Percentiles rank a stretch among this genome's conserved stretches.
Evolutionary conservation across 2,888 invertebrate genomes (phyloP).

Genomic region (Himalopsyche tibetana): DNA sequence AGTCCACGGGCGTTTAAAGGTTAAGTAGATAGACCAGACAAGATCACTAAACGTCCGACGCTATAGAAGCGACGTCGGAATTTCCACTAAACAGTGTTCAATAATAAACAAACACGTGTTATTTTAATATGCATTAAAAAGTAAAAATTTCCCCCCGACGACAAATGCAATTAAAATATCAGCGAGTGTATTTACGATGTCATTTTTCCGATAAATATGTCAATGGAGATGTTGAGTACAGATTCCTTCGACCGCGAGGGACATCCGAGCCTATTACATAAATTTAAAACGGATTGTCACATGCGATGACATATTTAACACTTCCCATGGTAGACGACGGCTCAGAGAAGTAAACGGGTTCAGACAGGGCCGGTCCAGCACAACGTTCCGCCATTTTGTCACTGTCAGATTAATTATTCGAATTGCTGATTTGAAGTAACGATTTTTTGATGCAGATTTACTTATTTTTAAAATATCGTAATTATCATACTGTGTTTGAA

Average conservation of each 20-base stretch:
- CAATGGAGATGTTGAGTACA: slow-evolving; percentile 32
- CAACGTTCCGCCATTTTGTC: neutral
- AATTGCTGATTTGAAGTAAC: too few relatives aligned
- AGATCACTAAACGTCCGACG: too few relatives aligned
- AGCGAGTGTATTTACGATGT: slow-evolving; percentile 44
- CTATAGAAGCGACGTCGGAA: neutral
- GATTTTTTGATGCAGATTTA: too few relatives aligned
- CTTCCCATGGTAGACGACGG: neutral
- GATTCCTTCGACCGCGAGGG: neutral
- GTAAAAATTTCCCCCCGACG: neutral
- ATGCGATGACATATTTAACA: slow-evolving; percentile 30
- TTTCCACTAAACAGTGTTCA: neutral
- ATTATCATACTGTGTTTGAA: too few relatives aligned
- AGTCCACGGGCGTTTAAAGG: too few relatives aligned
- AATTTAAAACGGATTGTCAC: slow-evolving; percentile 8
- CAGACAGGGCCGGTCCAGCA: neutral
- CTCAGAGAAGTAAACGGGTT: neutral
- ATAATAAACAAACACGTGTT: slow-evolving; percentile 4
- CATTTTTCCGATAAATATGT: slow-evolving; percentile 45
- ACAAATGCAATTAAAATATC: slow-evolving; percentile 48
- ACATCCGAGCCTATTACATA: slow-evolving; percentile 19
- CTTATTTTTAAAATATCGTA: too few relatives aligned
- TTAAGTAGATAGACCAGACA: too few relatives aligned
- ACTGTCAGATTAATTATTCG: too few relatives aligned
- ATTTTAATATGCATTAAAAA: neutral